A percentile compares a stretch with the other conserved stretches of the same genome.
phyloP scores from a whole-genome alignment of 2,113 vertebrate genomes.

The Panurus biarmicus region DNA sequence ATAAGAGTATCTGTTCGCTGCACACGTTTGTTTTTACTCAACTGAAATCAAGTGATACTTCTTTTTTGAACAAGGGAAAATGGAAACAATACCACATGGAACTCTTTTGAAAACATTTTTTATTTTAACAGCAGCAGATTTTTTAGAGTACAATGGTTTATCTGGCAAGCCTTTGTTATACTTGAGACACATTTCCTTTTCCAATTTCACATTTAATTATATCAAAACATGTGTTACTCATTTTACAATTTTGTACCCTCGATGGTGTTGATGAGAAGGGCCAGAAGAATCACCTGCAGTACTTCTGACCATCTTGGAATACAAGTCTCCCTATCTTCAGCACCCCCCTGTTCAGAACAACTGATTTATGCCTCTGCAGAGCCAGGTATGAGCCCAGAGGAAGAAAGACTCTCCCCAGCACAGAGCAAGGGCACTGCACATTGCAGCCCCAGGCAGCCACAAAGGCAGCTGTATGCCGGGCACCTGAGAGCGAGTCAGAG shows the following conservation, averaged over 20 bases:
- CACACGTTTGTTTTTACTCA: background rate
- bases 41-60: background rate
- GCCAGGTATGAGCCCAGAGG: no score
- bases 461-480: background rate
- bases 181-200: background rate
- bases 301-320: background rate
- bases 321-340: background rate
- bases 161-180: background rate
- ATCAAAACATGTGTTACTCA: background rate
- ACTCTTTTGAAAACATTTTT: background rate
- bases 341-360: rapidly evolving
- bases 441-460: background rate
- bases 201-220: background rate
- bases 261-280: background rate
- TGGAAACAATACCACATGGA: background rate
- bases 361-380: background rate
- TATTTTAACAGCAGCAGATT: background rate
- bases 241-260: background rate
- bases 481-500: background rate
- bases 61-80: background rate
- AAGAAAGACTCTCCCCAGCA: background rate
- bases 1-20: background rate
- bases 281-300: background rate
- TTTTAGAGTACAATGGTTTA: background rate
- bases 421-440: rapidly evolving